Conservation (phyloP, 1,140 invertebrate species). For the Papilio helenus region DNA sequence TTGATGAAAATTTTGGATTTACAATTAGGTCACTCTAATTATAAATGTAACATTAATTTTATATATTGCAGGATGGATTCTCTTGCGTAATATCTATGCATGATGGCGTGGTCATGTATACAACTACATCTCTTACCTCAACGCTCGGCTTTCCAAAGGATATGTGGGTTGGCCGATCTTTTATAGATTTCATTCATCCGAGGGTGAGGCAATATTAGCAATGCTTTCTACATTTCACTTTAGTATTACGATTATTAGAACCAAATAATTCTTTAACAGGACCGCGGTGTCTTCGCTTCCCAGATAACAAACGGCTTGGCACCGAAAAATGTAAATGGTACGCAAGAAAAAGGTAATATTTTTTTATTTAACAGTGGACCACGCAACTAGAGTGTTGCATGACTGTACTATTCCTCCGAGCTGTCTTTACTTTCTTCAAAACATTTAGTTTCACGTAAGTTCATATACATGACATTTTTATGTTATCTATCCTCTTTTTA, state of each 20-base stretch:
- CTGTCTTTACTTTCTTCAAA: neutral
- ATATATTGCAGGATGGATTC: constrained; percentile 86
- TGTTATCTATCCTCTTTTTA: too few relatives aligned
- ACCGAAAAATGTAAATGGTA: constrained; percentile 74
- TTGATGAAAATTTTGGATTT: too few relatives aligned
- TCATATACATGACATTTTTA: neutral
- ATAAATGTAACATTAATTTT: constrained; percentile 9
- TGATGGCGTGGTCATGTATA: constrained; percentile 91
- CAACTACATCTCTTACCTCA: constrained; percentile 87
- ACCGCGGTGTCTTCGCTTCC: constrained; percentile 83
- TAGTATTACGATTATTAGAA: too few relatives aligned
- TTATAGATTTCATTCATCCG: constrained; percentile 93
- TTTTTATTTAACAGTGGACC: constrained; percentile 44
- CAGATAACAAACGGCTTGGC: constrained; percentile 83
- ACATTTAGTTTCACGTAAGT: constrained; percentile 19
- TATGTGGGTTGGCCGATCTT: constrained; percentile 92
- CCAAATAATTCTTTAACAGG: constrained; percentile 80
- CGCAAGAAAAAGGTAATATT: constrained; percentile 64
- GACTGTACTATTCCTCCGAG: neutral
- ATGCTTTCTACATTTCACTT: neutral
- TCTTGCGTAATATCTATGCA: constrained; percentile 91
- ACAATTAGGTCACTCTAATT: too few relatives aligned
- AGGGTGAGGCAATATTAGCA: constrained; percentile 83
- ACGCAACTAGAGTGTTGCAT: constrained; percentile 43
- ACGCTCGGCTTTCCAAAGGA: constrained; percentile 92